Base-by-base conservation (phyloP, 1,140 invertebrate genomes). In the Procambarus clarkii region DNA sequence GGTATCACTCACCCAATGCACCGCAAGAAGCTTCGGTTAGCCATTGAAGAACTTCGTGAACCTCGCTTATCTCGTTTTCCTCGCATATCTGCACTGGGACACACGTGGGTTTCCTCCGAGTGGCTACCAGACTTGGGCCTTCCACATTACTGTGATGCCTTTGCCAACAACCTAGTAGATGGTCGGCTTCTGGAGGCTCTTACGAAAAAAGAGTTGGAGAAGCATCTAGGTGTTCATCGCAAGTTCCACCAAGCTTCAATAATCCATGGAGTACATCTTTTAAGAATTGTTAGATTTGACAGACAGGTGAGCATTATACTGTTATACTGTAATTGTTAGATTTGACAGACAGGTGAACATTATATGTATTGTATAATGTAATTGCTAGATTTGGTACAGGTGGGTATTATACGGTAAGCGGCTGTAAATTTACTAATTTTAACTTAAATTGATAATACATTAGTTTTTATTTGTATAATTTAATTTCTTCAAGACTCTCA, bases 121-220 rank as follows among this genome's bases (percentile, higher is more conserved):
- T 98, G 98, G 97, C 94, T 99, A 92, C 97, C 97, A 0, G 98
- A 98, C 94, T 95, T 99, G 21, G 98, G 98, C 85, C 94, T 99
- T 78, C 96, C 97, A 44, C 97, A 98, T 95, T 98, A 98, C 94
- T 97, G 97, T 0, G 97, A 98, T 92, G 97, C 96, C 77, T 98
- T 98, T 94, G 96, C 98, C 89, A 96, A 96, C n/a, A 98, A 97
- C 93, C 96, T 98, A 94, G 97, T 98, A 8, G 98, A 99, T 94
- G 98, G 98, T 3, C 95, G 98, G 77, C 97, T 98, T 96, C 95
- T 99, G 93, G 98, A 98, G 94, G 97, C 97, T 74, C 95, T 99
- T 60, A 98, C 97, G 93, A 98, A 98, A 95, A 98, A 98, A 94
- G 98, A 99, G 94, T 95, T 99, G 92, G 98, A 99, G 94, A 98